Evolutionary conservation across 2,113 vertebrate genomes (phyloP).

Genomic region (Rhynchopsitta pachyrhyncha): DNA sequence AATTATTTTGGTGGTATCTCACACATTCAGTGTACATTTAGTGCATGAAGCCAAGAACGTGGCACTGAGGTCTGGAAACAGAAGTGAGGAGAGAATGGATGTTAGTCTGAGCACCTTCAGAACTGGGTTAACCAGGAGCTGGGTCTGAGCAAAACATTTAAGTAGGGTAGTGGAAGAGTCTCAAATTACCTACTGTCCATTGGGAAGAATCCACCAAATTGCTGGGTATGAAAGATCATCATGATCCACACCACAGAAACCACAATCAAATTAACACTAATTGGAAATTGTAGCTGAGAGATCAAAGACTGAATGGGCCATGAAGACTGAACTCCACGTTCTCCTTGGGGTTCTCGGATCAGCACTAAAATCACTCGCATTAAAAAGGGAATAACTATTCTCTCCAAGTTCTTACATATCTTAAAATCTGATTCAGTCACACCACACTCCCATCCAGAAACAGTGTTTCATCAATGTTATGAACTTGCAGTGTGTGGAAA

Average conservation of each 20-base stretch:
- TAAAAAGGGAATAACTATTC: background rate
- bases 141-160: background rate
- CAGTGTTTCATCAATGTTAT: background rate
- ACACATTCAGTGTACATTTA: rapidly evolving
- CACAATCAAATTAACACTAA: constrained; percentile 46
- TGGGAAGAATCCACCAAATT: constrained; percentile 9
- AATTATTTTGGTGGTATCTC: background rate
- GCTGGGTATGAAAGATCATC: background rate
- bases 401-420: background rate
- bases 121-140: background rate
- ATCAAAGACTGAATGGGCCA: constrained; percentile 40
- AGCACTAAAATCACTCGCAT: background rate
- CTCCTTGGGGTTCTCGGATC: constrained; percentile 17
- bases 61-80: background rate
- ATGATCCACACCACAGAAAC: constrained; percentile 17
- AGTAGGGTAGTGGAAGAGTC: background rate
- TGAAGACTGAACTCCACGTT: background rate
- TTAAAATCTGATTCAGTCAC: background rate
- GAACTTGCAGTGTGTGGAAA: background rate
- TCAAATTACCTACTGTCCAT: background rate
- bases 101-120: background rate
- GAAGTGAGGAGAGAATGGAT: rapidly evolving
- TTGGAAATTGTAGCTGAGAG: constrained; percentile 34
- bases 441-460: background rate
- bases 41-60: background rate